Conservation (phyloP, 2,888 invertebrate genomes). For the Drosophila nr. perissopoda region DNA sequence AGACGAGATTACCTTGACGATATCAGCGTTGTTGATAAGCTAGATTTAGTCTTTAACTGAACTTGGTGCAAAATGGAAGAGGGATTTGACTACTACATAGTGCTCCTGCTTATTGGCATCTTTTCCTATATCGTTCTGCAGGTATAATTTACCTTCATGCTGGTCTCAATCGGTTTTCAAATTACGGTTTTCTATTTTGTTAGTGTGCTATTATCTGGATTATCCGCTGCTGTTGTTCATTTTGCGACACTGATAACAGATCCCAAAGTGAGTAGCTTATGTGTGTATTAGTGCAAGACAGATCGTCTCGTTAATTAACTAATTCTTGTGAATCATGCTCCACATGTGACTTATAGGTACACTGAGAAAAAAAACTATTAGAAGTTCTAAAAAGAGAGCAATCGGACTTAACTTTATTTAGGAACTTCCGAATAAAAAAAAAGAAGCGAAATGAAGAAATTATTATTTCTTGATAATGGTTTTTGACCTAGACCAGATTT, state of each 20-base stretch:
- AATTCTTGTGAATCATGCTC: background rate
- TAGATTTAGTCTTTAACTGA: conserved; percentile 55
- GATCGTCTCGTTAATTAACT: background rate
- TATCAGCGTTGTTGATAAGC: conserved; percentile 47
- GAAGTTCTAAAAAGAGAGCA: background rate
- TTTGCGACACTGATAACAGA: background rate
- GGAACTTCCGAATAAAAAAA: background rate
- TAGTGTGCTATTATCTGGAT: conserved; percentile 60
- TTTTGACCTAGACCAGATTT: background rate
- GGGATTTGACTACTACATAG: conserved; percentile 28
- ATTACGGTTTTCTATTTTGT: background rate
- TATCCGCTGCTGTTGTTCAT: conserved; percentile 30
- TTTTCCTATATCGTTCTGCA: conserved; percentile 48
- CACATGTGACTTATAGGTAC: conserved; percentile 3
- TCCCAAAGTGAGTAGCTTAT: conserved; percentile 28
- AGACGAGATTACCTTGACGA: conserved; percentile 22
- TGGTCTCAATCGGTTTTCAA: background rate
- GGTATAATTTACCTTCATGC: conserved; percentile 25
- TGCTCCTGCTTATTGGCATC: conserved; percentile 52
- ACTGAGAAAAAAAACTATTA: background rate
- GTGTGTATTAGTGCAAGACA: background rate
- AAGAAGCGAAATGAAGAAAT: background rate
- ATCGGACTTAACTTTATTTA: background rate
- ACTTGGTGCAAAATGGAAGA: conserved; percentile 55
- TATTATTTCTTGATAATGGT: background rate